Base-by-base conservation (phyloP, 2,888 invertebrate species). In the Agriopis marginaria region DNA sequence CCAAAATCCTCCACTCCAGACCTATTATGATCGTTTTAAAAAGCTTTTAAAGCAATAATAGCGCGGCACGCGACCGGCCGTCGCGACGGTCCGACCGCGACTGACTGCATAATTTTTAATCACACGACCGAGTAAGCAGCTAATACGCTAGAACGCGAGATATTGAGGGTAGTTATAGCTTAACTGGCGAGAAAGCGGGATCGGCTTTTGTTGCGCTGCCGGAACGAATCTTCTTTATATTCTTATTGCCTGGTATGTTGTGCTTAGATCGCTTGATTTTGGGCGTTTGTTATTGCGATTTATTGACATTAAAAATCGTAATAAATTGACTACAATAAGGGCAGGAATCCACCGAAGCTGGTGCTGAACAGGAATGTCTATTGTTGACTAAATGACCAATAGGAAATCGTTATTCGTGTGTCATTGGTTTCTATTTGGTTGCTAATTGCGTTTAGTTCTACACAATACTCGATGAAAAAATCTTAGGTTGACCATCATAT, bases 91-190 rank as follows among this genome's bases (percentile, higher is more conserved):
- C 78, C 81, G 75, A 75, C 79, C 79, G 77, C 82, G 82, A 86
- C 84, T 86, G 86, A 82, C 82, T 85, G 91, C 89, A 92, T 93
- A 93, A 93, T 94, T 93, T 93, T 93, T 94, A 94, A 94, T 94
- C 91, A 92, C 89, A 90, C 93, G 93, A 92, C 85, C 82, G 93
- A 91, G 89, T 92, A 88, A 89, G 91, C 93, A 92, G 86, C 92
- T 93, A 93, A 94, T 93, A 89, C 88, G 84, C 85, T 91, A 90
- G 91, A 93, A 93, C 92, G 89, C 82, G 84, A 77, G 82, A 83
- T 85, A 85, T 83, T 77, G 81, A 81, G 86, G 85, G 86, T 85
- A 84, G 86, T 86, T 86, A 84, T 83, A 84, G 81, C 84, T 82
- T 83, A 85, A 84, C 83, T 80, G 82, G 82, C 81, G 82, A 80